phyloP scores from a whole-genome alignment of 2,888 invertebrate genomes.

The Tuta absoluta region DNA sequence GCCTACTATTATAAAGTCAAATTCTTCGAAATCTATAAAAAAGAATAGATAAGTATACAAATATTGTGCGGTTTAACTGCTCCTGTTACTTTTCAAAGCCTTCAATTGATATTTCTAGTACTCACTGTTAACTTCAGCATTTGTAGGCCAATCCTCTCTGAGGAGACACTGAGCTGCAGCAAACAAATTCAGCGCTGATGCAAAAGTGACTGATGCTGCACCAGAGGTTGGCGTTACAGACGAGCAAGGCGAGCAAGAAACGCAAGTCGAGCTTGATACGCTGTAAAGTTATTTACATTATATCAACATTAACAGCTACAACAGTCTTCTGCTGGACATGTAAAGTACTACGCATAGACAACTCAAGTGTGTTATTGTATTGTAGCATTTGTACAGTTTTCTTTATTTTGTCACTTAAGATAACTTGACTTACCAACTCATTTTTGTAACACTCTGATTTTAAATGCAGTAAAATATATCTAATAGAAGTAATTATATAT shows the following conservation, averaged over 20 bases:
- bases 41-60: conserved; percentile 11
- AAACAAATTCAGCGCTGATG: conserved; percentile 17
- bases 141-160: conserved; percentile 15
- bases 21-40: conserved; percentile 42
- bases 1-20: conserved; percentile 49
- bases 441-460: background rate
- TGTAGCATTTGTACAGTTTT: no score
- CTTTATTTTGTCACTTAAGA: no score
- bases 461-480: background rate
- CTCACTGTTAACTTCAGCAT: conserved; percentile 12
- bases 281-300: no score
- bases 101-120: background rate
- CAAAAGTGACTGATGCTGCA: conserved; percentile 10
- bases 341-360: no score
- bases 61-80: background rate
- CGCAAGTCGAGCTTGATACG: no score
- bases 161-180: conserved; percentile 18
- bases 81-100: background rate
- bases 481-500: no score
- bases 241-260: no score
- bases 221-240: background rate
- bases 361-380: no score
- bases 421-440: background rate
- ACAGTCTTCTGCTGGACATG: no score
- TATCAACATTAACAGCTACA: no score